phyloP scores from a whole-genome alignment of 2,113 vertebrate species.

The Amphilophus citrinellus region DNA sequence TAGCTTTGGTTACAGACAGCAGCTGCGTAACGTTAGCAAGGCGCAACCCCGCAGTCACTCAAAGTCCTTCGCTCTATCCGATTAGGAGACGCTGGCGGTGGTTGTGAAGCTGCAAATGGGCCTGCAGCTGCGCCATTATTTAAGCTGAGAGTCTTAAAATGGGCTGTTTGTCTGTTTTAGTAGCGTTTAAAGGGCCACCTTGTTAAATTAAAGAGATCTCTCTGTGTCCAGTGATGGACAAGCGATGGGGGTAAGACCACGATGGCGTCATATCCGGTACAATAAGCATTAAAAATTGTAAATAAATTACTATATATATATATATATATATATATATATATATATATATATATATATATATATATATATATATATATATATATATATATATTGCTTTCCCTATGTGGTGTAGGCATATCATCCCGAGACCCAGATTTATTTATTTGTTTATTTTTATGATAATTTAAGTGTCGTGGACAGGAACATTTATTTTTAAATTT shows the following conservation, averaged over 20 bases:
- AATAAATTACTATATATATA: too few relatives aligned
- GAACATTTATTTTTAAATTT: too few relatives aligned
- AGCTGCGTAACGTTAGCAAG: conserved; percentile 58
- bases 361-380: too few relatives aligned
- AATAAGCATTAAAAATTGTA: neutral
- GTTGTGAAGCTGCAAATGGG: conserved; percentile 27
- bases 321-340: too few relatives aligned
- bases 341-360: too few relatives aligned
- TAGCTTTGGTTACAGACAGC: conserved; percentile 54
- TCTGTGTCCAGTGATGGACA: conserved; percentile 9
- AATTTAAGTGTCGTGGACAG: too few relatives aligned
- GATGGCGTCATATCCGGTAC: conserved; percentile 48
- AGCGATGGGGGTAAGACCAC: neutral
- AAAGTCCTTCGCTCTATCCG: conserved; percentile 19
- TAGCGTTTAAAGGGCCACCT: conserved; percentile 15
- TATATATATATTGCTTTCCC: too few relatives aligned
- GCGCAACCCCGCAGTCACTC: conserved; percentile 37
- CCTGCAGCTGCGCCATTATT: conserved; percentile 43
- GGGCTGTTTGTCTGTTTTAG: neutral
- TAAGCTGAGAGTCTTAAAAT: neutral
- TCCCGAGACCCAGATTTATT: too few relatives aligned
- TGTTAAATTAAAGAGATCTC: neutral
- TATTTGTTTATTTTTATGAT: too few relatives aligned
- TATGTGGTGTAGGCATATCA: too few relatives aligned
- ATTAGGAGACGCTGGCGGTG: neutral